phyloP scores from a whole-genome alignment of 2,113 vertebrate species.

The Crotalus viridis region DNA sequence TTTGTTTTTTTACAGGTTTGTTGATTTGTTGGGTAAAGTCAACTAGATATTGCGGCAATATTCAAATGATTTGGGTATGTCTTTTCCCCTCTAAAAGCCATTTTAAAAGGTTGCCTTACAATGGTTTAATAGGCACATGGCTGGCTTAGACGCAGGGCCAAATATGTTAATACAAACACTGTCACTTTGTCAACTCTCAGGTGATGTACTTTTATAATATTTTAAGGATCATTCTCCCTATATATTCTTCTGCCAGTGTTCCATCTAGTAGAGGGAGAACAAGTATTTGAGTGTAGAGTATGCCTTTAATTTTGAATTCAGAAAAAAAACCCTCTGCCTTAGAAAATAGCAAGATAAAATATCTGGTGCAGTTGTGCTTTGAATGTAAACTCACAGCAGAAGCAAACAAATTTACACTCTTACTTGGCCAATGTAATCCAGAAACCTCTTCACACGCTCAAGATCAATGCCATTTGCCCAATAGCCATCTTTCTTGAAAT shows the following conservation, averaged over 20 bases:
- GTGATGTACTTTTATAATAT: neutral
- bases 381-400: neutral
- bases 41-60: neutral
- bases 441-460: slow-evolving; percentile 75
- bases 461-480: slow-evolving; percentile 78
- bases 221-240: neutral
- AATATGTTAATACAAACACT: neutral
- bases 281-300: too few species aligned
- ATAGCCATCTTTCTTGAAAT: slow-evolving; percentile 82
- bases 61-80: neutral
- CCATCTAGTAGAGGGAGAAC: neutral
- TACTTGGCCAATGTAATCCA: slow-evolving; percentile 73
- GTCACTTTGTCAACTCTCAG: neutral
- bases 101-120: neutral
- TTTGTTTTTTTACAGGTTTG: neutral
- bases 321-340: neutral
- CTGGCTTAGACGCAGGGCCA: too few species aligned
- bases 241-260: neutral
- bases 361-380: too few species aligned
- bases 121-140: neutral
- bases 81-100: neutral
- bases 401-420: slow-evolving; percentile 58
- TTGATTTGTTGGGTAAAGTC: neutral
- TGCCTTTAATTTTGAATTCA: neutral
- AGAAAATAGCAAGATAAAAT: neutral